phyloP scores from a whole-genome alignment of 2,888 invertebrate species.

The Hartigia nigra region DNA sequence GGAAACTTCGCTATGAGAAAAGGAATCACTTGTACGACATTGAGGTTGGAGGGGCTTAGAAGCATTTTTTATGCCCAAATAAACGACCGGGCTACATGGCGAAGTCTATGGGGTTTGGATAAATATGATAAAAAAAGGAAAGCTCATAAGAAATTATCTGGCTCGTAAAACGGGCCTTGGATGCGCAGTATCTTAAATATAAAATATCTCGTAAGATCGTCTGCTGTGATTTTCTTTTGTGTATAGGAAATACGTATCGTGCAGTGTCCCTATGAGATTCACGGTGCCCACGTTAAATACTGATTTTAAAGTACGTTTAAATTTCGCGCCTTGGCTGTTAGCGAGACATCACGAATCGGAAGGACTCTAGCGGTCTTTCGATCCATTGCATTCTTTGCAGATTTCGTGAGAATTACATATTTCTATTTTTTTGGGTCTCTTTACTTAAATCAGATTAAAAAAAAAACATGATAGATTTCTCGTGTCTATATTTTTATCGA shows the following conservation, averaged over 20 bases:
- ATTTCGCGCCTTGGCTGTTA: neutral
- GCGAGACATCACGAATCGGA: too few relatives aligned
- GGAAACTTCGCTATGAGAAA: neutral
- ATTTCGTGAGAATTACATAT: neutral
- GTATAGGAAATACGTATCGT: neutral
- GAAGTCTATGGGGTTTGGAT: neutral
- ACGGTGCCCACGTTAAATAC: neutral
- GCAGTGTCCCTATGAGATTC: neutral
- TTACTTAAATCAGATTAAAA: too few relatives aligned
- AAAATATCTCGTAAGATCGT: neutral
- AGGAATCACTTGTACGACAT: neutral
- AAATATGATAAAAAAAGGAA: neutral
- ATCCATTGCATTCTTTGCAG: neutral
- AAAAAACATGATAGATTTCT: too few relatives aligned
- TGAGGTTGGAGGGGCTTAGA: neutral
- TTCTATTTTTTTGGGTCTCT: neutral
- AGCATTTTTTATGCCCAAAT: neutral
- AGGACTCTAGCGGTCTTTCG: neutral
- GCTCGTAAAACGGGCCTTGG: neutral
- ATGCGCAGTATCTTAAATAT: neutral
- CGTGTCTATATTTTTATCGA: neutral
- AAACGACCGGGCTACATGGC: neutral
- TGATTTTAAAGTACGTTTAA: neutral
- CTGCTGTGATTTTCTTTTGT: neutral
- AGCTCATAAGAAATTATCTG: neutral